Evolutionary conservation across 2,113 vertebrate species (phyloP).

Genomic region (Prochilodus magdalenae): DNA sequence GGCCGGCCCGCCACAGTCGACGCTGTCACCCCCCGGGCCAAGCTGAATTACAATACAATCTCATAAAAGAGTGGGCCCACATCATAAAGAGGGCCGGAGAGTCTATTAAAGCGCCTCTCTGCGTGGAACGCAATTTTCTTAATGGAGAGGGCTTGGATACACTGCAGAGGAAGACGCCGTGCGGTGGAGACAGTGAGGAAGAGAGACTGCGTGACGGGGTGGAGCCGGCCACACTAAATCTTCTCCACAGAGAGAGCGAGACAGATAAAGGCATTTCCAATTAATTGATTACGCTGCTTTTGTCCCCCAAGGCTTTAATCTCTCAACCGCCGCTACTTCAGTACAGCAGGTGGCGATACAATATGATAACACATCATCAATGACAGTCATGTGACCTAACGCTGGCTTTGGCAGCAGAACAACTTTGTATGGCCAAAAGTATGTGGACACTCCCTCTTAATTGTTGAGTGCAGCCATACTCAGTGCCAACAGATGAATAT

Average conservation of each 20-base stretch:
- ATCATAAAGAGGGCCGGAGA: conserved; percentile 60
- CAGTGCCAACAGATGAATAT: too few species aligned
- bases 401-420: too few species aligned
- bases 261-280: not conserved
- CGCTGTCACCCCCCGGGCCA: conserved; percentile 29
- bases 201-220: not conserved
- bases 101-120: conserved; percentile 67
- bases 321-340: too few species aligned
- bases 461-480: too few species aligned
- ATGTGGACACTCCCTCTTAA: too few species aligned
- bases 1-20: conserved; percentile 13
- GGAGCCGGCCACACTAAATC: conserved; percentile 7
- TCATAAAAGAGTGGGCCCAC: conserved; percentile 55
- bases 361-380: too few species aligned
- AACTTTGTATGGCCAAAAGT: too few species aligned
- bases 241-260: not conserved
- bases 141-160: conserved; percentile 62
- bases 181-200: not conserved
- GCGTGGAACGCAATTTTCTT: conserved; percentile 65
- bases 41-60: conserved; percentile 46
- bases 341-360: too few species aligned
- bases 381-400: too few species aligned
- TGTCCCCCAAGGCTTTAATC: too few species aligned
- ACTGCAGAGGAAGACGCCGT: not conserved
- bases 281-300: too few species aligned